These are phyloP conservation scores for Mythimna vitellina DNA, from an alignment of 2,888 invertebrate genomes.

Conservation along the genomic window DNA sequence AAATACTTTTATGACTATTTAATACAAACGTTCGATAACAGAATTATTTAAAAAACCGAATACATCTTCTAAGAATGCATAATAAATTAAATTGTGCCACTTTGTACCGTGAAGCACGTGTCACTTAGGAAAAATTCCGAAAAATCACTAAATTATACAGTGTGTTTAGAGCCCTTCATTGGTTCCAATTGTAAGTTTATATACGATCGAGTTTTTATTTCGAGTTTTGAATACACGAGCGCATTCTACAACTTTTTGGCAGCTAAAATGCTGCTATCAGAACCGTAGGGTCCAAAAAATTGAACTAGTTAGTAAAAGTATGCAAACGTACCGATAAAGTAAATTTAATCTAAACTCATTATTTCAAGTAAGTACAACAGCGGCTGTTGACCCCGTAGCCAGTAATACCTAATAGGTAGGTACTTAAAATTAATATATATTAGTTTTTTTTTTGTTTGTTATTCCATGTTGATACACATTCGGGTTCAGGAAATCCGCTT, in stretches of 20 bases:
- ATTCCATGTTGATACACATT: too few relatives aligned
- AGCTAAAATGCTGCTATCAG: slow-evolving; percentile 71
- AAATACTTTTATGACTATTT: slow-evolving; percentile 5
- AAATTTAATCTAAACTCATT: neutral
- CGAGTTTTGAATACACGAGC: slow-evolving; percentile 65
- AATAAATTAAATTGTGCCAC: slow-evolving; percentile 54
- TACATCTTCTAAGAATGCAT: slow-evolving; percentile 33
- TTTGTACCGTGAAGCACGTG: slow-evolving; percentile 46
- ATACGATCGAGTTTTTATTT: slow-evolving; percentile 67
- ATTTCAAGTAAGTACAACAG: neutral
- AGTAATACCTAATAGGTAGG: neutral
- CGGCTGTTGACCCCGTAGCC: neutral
- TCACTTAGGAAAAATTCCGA: slow-evolving; percentile 39
- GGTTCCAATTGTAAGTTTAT: slow-evolving; percentile 65
- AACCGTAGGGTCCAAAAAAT: slow-evolving; percentile 10
- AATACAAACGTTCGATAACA: neutral
- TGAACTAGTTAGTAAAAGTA: too few relatives aligned
- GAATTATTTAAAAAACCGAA: slow-evolving; percentile 23
- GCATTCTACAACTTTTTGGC: slow-evolving; percentile 71
- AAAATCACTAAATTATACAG: slow-evolving; percentile 54
- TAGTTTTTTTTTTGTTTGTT: too few relatives aligned
- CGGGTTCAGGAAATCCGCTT: too few relatives aligned
- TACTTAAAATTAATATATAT: neutral
- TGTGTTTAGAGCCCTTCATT: slow-evolving; percentile 47
- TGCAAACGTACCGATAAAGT: neutral